Evolutionary conservation across 2,888 invertebrate species (phyloP), one percentile per base, ranked within the genome.

Genomic region (Sphinx pinastri): DNA sequence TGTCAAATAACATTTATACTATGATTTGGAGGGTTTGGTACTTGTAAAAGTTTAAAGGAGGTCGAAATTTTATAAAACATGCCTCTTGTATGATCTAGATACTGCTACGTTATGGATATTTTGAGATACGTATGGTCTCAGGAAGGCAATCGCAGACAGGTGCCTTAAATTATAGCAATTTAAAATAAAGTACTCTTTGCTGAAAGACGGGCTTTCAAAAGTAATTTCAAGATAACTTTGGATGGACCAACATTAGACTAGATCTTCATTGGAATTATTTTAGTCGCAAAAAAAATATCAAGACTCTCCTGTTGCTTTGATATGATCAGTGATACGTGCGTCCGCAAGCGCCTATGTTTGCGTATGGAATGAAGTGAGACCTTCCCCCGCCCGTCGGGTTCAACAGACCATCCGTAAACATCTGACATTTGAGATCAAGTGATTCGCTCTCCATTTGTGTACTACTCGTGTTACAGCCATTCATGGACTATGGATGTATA

Each of bases 321-420:
- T 49, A 63, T 19, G 19, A 19, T 49, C 63, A 55, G 19, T 63
- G 12, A 69, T 11, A 54, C n/a, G 14, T 47, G 63, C 47, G 19
- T 47, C 52, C 69, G 25, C 52, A 67, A 70, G 67, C 70, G 68
- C 68, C 52, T 51, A 57, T 78, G 67, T 79, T 79, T 78, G 76
- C 74, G 55, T 70, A 71, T 71, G 74, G 78, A 77, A 79, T 78
- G 78, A 74, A 78, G 78, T 76, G 76, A 75, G 73, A 72, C 77
- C 59, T 45, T 14, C 49, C 55, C 55, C 55, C 12, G 16, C 63
- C 63, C 54, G 58, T n/a, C 68, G 72, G 68, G 78, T 76, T 79
- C 75, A 79, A 77, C 76, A 75, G 66, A 74, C 74, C 74, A 70
- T 70, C 59, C 58, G 73, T 74, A 77, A 76, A 77, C 66, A 68